Percentiles rank a stretch among this genome's conserved stretches.
phyloP scores from a whole-genome alignment of 2,888 invertebrate genomes.

The Anagyrus pseudococci region DNA sequence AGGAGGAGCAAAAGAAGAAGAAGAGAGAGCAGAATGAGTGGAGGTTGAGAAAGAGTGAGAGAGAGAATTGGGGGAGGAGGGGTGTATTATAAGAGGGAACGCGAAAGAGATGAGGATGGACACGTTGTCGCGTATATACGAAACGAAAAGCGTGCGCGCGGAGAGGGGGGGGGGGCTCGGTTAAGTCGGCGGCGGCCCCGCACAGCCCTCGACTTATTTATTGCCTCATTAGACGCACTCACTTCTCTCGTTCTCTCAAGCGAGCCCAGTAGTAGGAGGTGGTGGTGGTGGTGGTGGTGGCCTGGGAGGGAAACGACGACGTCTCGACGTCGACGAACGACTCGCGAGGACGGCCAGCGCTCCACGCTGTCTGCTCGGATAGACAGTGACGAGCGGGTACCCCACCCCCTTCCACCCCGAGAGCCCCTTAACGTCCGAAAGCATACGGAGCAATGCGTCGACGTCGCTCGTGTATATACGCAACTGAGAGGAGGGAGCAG shows the following conservation, averaged over 20 bases:
- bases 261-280: too few relatives aligned
- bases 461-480: constrained; percentile 5
- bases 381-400: constrained; percentile 57
- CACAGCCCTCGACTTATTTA: constrained; percentile 62
- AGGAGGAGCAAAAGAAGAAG: constrained; percentile 39
- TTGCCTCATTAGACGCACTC: constrained; percentile 62
- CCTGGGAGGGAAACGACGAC: too few relatives aligned
- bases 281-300: too few relatives aligned
- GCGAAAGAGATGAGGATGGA: constrained; percentile 48
- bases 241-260: constrained; percentile 56
- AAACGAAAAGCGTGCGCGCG: too few relatives aligned
- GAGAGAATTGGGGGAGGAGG: background rate
- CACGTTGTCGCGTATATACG: constrained; percentile 57
- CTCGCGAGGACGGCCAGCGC: too few relatives aligned
- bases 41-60: too few relatives aligned
- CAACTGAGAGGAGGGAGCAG: constrained; percentile 31
- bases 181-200: constrained; percentile 58
- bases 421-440: too few relatives aligned
- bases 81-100: constrained; percentile 16
- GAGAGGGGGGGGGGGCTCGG: constrained; percentile 60
- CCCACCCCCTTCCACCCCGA: background rate
- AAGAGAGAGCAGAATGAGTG: too few relatives aligned
- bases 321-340: too few relatives aligned
- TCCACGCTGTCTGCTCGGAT: constrained; percentile 62
- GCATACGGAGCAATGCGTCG: background rate